A percentile compares a stretch with the other conserved stretches of the same genome.
Evolutionary conservation across 1,140 invertebrate species (phyloP).

Genomic region (Eubasilissa regina): DNA sequence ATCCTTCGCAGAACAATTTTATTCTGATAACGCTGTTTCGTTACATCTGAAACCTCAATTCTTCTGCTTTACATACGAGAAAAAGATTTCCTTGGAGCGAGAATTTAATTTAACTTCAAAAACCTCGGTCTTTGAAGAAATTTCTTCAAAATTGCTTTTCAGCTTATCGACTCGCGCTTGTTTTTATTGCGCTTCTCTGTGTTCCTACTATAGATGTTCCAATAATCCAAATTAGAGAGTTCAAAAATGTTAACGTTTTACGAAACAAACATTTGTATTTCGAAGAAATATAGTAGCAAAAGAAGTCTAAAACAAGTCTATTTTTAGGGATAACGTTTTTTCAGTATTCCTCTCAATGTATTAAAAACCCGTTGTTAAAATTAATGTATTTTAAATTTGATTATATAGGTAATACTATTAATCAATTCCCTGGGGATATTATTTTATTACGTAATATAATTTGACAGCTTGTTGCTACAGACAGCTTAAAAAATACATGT

Average conservation of each 20-base stretch:
- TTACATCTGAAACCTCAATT: slow-evolving; percentile 49
- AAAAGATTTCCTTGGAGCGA: slow-evolving; percentile 33
- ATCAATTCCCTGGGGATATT: too few species aligned
- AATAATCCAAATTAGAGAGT: slow-evolving; percentile 49
- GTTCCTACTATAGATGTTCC: slow-evolving; percentile 44
- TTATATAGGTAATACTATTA: too few species aligned
- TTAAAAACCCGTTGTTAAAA: too few species aligned
- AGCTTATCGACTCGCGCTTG: slow-evolving; percentile 57
- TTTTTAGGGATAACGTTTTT: too few species aligned
- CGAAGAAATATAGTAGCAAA: too few species aligned
- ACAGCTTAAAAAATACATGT: too few species aligned
- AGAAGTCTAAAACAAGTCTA: too few species aligned
- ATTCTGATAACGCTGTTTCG: background rate
- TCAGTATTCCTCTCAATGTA: too few species aligned
- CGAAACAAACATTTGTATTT: slow-evolving; percentile 21
- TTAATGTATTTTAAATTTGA: too few species aligned
- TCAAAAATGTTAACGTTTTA: slow-evolving; percentile 34
- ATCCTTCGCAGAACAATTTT: too few species aligned
- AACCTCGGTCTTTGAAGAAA: slow-evolving; percentile 47
- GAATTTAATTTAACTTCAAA: slow-evolving; percentile 57
- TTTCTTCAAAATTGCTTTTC: slow-evolving; percentile 55
- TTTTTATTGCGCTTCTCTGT: slow-evolving; percentile 57
- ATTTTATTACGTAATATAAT: too few species aligned
- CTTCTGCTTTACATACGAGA: slow-evolving; percentile 24
- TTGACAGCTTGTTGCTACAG: too few species aligned